Conservation (phyloP, 2,113 vertebrate species). For the Cebidichthys violaceus region DNA sequence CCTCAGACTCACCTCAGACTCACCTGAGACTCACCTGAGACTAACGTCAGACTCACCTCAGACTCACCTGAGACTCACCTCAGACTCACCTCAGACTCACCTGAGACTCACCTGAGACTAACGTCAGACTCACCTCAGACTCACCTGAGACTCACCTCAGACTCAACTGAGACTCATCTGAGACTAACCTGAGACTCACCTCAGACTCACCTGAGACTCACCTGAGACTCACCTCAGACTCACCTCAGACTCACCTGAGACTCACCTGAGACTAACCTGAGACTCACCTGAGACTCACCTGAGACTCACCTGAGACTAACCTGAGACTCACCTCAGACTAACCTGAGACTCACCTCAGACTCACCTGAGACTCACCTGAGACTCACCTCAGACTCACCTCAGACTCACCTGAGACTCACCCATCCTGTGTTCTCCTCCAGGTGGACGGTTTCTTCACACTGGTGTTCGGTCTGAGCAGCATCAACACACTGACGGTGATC, state of each 20-base stretch:
- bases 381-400: neutral
- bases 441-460: slow-evolving; percentile 90
- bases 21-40: neutral
- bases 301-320: neutral
- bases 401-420: neutral
- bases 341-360: neutral
- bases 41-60: neutral
- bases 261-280: no score
- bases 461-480: slow-evolving; percentile 88
- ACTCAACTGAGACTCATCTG: neutral
- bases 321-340: no score
- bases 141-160: neutral
- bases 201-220: no score
- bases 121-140: neutral
- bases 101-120: neutral
- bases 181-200: neutral
- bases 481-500: slow-evolving; percentile 89
- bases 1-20: neutral
- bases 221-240: no score
- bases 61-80: neutral
- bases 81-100: neutral
- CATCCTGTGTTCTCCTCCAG: slow-evolving; percentile 71
- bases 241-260: no score
- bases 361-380: neutral
- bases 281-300: neutral